Percentiles rank a stretch among this genome's conserved stretches.
These are phyloP conservation scores for Campoletis raptor DNA, from an alignment of 2,888 invertebrate species.

Conservation along the genomic window DNA sequence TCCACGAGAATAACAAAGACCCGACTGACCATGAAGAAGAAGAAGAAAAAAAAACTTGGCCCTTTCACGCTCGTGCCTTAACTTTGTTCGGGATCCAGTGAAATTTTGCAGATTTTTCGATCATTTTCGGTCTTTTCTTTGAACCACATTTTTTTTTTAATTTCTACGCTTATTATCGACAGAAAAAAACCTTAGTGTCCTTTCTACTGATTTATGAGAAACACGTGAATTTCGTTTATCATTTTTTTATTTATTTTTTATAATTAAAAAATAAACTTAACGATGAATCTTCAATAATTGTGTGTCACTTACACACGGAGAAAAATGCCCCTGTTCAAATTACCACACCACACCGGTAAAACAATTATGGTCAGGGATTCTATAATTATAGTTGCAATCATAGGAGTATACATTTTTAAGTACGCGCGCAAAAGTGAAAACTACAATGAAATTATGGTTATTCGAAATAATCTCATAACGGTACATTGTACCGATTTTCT, in stretches of 20 bases:
- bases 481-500: too few relatives aligned
- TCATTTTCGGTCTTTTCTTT: conserved; percentile 27
- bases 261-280: neutral
- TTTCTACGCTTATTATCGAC: conserved; percentile 39
- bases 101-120: conserved; percentile 63
- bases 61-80: neutral
- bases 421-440: too few relatives aligned
- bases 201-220: neutral
- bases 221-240: neutral
- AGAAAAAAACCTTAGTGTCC: conserved; percentile 50
- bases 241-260: too few relatives aligned
- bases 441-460: too few relatives aligned
- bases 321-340: too few relatives aligned
- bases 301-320: neutral
- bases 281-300: neutral
- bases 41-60: conserved; percentile 11
- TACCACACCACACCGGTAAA: too few relatives aligned
- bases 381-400: too few relatives aligned
- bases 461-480: too few relatives aligned
- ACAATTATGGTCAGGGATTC: too few relatives aligned
- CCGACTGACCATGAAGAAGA: conserved; percentile 57
- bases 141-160: conserved; percentile 32
- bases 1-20: conserved; percentile 61
- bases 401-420: too few relatives aligned
- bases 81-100: conserved; percentile 35